Evolutionary conservation across 64 coral and sea anemone species (phyloP), one percentile per base, ranked within the genome.

Genomic region (Pocillopora damicornis): DNA sequence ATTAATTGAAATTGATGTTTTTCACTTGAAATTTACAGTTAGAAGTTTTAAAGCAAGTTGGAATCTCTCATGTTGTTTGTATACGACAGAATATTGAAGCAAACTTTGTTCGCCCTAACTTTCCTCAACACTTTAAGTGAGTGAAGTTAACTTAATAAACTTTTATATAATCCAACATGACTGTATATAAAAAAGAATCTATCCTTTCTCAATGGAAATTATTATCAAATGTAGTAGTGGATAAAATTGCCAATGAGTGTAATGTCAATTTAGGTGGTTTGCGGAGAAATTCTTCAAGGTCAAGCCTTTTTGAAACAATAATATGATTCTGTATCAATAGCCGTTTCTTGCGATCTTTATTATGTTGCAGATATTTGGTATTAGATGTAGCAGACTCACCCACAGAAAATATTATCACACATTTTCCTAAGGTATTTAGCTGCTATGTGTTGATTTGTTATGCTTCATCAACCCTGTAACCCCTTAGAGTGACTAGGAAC

Each of bases 341-440:
- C 6, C 74, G 9, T 14, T 0, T 61, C 25, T 90, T 25, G 42
- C 65, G 5, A 20, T 73, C 10, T 10, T 37, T 79, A 26, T 26
- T 76, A 7, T 20, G 80, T 36, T 73, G 38, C 59, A 99, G 97
- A 51, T 99, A 99, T 86, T 88, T 99, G 66, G 90, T 95, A 37
- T 66, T 99, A 56, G 91, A 95, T 88, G 93, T 99, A 60, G 97
- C 93, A 17, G 97, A 99, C 76, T 74, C 90, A 71, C 82, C 90
- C n/a, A 99, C 97, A 76, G 97, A 99, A 76, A 99, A 99, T 80
- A 99, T 99, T 35, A 99, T 99, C 75, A 92, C 51, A 76, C 93
- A 99, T 90, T 99, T 99, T 81, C 90, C 97, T 60, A 87, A 91
- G 91, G 97, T 99, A 86, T 76, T n/a, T 59, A 51, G 42, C 42